These are phyloP conservation scores for Synaphobranchus kaupii DNA, from an alignment of 2,797 vertebrate species.

Conservation along the genomic window DNA sequence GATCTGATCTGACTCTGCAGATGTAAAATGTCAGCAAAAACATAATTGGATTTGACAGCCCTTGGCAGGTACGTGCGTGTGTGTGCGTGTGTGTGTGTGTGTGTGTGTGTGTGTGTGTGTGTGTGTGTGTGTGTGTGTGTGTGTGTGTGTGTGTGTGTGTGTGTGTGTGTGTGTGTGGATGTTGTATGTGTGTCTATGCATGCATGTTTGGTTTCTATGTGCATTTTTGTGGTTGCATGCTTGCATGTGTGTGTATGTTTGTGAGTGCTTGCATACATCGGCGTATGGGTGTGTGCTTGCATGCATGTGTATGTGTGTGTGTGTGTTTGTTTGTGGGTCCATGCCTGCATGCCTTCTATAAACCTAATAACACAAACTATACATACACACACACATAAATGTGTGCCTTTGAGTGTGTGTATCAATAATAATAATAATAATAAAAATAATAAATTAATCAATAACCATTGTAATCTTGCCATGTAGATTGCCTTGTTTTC, in stretches of 20 bases:
- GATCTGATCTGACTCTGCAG: background rate
- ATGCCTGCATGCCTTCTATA: no score
- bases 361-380: no score
- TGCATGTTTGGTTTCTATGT: background rate
- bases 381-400: no score
- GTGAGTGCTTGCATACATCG: background rate
- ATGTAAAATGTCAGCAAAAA: constrained; percentile 36
- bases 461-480: no score
- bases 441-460: no score
- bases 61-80: background rate
- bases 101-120: background rate
- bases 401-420: no score
- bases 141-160: background rate
- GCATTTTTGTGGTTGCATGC: background rate
- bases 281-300: background rate
- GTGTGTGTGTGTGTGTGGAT: background rate
- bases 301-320: background rate
- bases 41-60: background rate
- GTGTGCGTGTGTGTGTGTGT: background rate
- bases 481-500: background rate
- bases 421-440: no score
- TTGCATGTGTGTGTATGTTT: background rate
- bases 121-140: background rate
- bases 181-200: background rate
- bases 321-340: background rate